Evolutionary conservation across 2,888 invertebrate genomes (phyloP), one percentile per base, ranked within the genome.

Genomic region (Alloplasta piceator): DNA sequence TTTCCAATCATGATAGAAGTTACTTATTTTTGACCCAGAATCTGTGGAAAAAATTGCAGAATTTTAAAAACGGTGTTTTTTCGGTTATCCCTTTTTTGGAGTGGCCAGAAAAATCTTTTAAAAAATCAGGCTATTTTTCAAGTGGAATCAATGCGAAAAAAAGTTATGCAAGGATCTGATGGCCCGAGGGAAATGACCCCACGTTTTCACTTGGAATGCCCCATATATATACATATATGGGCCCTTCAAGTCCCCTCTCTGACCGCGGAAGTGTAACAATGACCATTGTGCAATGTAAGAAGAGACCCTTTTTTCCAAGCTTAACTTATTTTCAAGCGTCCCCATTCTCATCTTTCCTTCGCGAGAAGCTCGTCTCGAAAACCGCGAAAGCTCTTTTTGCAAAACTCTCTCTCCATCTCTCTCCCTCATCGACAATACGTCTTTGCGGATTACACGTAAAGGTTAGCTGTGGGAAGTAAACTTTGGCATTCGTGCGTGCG

Each of bases 201-300:
- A n/a, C n/a, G n/a, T n/a, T n/a, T n/a, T n/a, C n/a, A n/a, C n/a
- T n/a, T n/a, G n/a, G n/a, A n/a, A n/a, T n/a, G n/a, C n/a, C n/a
- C n/a, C n/a, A 7, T 7, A 60, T 41, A 14, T 72, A 64, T 60
- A 39, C 10, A 41, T n/a, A 48, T 63, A 26, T 41, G 26, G 60
- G 50, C 67, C 70, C 55, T 41, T 60, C 71, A 48, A 68, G 70
- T 56, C 50, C 12, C 55, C 67, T 26, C 26, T 75, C 66, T 71
- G 78, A 78, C 82, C 58, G 68, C 84, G 78, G 78, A 78, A 81
- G 82, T 70, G 77, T 82, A 78, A 85, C 85, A 85, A 85, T 83
- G 80, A 80, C 79, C 83, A 85, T 85, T 85, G 85, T 84, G 82
- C 76, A 67, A 16, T 38, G 67, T 73, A 66, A 50, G 39, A 56